Percentiles rank a stretch among this genome's conserved stretches.
Evolutionary conservation across 2,113 vertebrate species (phyloP).

Genomic region (Heliornis fulica): DNA sequence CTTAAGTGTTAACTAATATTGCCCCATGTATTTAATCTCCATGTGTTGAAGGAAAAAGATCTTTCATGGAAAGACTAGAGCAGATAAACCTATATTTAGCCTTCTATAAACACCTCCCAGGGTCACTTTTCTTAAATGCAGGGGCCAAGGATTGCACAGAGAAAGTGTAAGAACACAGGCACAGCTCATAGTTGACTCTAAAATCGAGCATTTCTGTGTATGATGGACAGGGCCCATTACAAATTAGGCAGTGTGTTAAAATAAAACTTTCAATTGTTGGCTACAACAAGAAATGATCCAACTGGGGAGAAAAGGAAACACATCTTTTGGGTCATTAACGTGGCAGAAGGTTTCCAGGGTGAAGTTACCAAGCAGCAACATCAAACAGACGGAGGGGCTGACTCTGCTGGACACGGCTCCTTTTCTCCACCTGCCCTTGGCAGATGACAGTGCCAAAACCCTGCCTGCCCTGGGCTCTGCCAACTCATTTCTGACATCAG

Average conservation of each 20-base stretch:
- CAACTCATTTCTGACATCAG: neutral
- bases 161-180: neutral
- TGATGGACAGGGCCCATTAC: neutral
- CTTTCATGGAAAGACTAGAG: conserved; percentile 59
- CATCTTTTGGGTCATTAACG: neutral
- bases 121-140: conserved; percentile 33
- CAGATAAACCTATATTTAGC: conserved; percentile 64
- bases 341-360: neutral
- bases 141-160: neutral
- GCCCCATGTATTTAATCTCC: conserved; percentile 23
- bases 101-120: conserved; percentile 53
- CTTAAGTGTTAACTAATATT: conserved; percentile 52
- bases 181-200: neutral
- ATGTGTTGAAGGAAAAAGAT: conserved; percentile 58
- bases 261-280: neutral
- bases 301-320: neutral
- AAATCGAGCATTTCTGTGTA: neutral
- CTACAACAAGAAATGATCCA: neutral
- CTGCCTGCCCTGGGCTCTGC: neutral
- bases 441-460: neutral
- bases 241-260: neutral
- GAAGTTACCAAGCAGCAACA: neutral
- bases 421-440: conserved; percentile 30
- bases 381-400: neutral
- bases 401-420: neutral